phyloP scores from a whole-genome alignment of 2,888 invertebrate species.

The Amphipyra tragopoginis region DNA sequence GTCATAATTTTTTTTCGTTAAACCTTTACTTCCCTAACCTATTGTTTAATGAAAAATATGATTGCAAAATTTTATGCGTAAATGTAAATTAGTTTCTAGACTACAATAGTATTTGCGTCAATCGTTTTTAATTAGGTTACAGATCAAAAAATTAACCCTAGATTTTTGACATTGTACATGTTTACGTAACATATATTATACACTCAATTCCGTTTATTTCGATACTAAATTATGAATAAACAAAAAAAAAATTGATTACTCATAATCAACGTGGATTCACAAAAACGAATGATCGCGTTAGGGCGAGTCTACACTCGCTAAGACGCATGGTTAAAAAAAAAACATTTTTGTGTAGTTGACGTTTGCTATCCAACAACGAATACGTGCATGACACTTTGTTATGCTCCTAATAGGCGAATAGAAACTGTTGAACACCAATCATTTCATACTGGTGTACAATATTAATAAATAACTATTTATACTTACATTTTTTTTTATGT shows the following conservation, averaged over 20 bases:
- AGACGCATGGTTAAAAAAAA: background rate
- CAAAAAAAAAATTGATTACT: conserved; percentile 73
- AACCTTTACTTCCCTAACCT: too few relatives aligned
- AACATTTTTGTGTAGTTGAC: background rate
- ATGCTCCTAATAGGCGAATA: too few relatives aligned
- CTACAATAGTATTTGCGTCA: conserved; percentile 15
- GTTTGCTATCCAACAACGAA: background rate
- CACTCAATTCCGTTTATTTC: conserved; percentile 62
- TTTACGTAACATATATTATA: conserved; percentile 60
- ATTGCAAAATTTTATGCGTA: background rate
- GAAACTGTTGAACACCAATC: too few relatives aligned
- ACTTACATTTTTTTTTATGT: too few relatives aligned
- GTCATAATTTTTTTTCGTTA: too few relatives aligned
- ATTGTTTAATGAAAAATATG: too few relatives aligned
- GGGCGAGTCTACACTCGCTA: conserved; percentile 62
- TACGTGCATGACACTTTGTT: too few relatives aligned
- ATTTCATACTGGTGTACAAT: too few relatives aligned
- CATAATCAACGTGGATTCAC: conserved; percentile 74
- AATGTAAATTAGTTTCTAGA: background rate
- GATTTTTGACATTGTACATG: conserved; percentile 37
- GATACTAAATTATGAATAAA: conserved; percentile 75
- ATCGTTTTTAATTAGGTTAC: conserved; percentile 14
- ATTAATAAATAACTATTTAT: too few relatives aligned
- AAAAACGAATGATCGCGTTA: conserved; percentile 70
- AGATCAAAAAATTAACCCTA: conserved; percentile 29